Base-by-base conservation (phyloP, 2,113 vertebrate species). In the Odontophorus gujanensis region DNA sequence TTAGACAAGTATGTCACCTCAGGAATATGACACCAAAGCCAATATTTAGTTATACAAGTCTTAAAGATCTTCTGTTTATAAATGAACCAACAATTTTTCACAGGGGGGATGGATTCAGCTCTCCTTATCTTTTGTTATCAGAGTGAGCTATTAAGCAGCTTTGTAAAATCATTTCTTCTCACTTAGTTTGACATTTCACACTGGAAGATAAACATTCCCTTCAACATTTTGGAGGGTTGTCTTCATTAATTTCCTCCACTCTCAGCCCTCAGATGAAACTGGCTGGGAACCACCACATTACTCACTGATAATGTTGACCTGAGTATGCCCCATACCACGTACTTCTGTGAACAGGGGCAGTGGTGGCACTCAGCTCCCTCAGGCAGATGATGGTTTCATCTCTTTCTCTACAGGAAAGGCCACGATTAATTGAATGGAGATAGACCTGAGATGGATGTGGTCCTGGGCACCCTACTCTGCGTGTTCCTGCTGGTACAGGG, bases 121-220 rank as follows among this genome's bases (percentile, higher is more conserved):
- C 0, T 3, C 72, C n/a, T 90, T 95, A 92, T 81, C 2, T 84
- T 47, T 84, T 86, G 83, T 92, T 79, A 95, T 85, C 94, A 79
- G 76, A 88, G 30, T 8, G 30, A 94, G 81, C 77, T 89, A 87
- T 81, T 94, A 94, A 89, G 74, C 2, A 0, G 86, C 89, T 96
- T 95, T 92, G 66, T 66, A 90, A 94, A 92, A 92, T 72, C 81
- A 81, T 89, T 81, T 58, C 50, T 73, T 89, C 53, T 90, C 43
- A 20, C 24, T 76, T 9, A 3, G 36, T 79, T 28, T 84, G 80
- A 57, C 62, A 45, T 89, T 81, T 93, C 86, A 66, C 58, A 68
- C 43, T 4, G 19, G 43, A 24, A 92, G 58, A 53, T 84, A 53
- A 92, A 30, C 32, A 72, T 36, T 79, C 57, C 53, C 28, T 83